Base-by-base conservation (phyloP, 1,140 invertebrate species). In the Zophobas atratus region DNA sequence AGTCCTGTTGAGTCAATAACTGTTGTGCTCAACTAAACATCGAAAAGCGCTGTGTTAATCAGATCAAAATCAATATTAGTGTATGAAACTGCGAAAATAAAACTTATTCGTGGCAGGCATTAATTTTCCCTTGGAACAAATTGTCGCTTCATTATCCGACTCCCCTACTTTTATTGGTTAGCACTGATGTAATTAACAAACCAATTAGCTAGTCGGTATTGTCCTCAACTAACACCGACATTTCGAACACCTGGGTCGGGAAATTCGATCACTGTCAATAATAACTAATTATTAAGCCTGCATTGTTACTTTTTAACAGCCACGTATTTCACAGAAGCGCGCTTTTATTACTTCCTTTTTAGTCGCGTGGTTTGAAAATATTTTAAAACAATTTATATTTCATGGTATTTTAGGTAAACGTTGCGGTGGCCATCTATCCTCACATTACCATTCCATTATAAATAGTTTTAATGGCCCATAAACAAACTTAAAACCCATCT, bases 151-250 rank as follows among this genome's bases (percentile, higher is more conserved):
- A 77, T 77, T 77, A 77, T 60, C 35, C 55, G 48, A 49, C 49
- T 73, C 70, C 76, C 76, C 70, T 60, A 46, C 57, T 67, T 55
- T 63, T 76, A 70, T 63, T 57, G 55, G 51, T 72, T 51, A 41
- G 51, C 38, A 38, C 51, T 74, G 77, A 78, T 78, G 46, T 78
- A 78, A 78, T 78, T 78, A 78, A 78, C 77, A 75, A 63, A 56
- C 56, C 71, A 78, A 75, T 78, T 78, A 74, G 71, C 73, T 71
- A 67, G 56, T 72, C 41, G 41, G 51, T 36, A 48, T 77, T 72
- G 67, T 49, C 49, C 63, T 57, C 75, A 32, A 72, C 41, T 60
- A 72, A 48, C 60, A 51, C 49, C 48, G 53, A 72, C 70, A 49
- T 57, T 55, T 60, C 20, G 38, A 48, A 73, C 76, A 77, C 76